Base-by-base conservation (phyloP, 2,113 vertebrate species). In the Serilophus lunatus region DNA sequence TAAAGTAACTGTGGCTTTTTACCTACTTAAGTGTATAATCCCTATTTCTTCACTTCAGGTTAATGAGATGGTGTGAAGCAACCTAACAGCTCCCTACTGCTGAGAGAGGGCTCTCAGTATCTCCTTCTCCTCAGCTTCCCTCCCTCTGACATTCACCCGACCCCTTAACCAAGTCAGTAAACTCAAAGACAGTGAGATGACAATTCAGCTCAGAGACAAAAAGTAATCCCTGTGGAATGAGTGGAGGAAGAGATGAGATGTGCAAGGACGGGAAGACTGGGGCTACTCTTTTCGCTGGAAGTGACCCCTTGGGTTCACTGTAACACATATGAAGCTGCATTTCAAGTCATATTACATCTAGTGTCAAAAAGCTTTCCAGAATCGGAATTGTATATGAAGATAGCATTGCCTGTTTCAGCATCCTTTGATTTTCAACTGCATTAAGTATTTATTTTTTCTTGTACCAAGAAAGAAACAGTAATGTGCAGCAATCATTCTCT, bases 51-150 rank as follows among this genome's bases (percentile, higher is more conserved):
- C 76, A 75, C 20, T 51, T 0, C 0, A 90, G 76, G 60, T 87
- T 95, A 96, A 94, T 88, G 82, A 83, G 96, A 86, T 81, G 51
- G 47, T 81, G 75, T 95, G 90, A 86, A 95, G 50, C 79, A 70
- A 80, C 77, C 59, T 83, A 92, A 59, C 16, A 90, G 42, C 85
- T 82, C 64, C 68, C 82, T 80, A 66, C 63, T 94, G 71, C 90
- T 83, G 40, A 28, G 28, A 69, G 63, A 87, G 51, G 54, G 66
- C 38, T 93, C 68, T 69, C n/a, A 69, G 54, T 1, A 0, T 22
- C 74, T 84, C 50, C 45, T 95, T 45, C 72, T 61, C 65, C 0
- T 0, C 24, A 13, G 40, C 64, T 70, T 92, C 47, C 64, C 60
- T 81, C 31, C 16, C 60, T 66, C 63, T 93, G 76, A 90, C 88